Percentiles rank a stretch among this genome's conserved stretches.
Conservation (phyloP, 2,888 invertebrate species). For the Carpatolechia fugitivella region DNA sequence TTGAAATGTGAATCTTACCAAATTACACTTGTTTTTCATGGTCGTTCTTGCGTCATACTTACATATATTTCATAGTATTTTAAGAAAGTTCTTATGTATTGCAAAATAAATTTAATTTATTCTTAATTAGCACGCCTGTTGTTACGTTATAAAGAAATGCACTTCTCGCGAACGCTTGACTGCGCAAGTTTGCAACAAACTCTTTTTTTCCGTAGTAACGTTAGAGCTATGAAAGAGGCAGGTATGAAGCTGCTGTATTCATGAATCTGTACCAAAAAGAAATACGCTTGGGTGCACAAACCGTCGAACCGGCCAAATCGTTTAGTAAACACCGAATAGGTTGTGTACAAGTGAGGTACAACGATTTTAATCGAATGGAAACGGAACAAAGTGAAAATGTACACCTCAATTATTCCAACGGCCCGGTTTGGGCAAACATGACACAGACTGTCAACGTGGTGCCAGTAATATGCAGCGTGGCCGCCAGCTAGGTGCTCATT, state of each 20-base stretch:
- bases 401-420: conserved; percentile 78
- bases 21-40: too few species aligned
- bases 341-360: conserved; percentile 74
- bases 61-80: too few species aligned
- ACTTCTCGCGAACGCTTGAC: not conserved
- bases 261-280: conserved; percentile 43
- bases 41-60: too few species aligned
- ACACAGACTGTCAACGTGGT: conserved; percentile 54
- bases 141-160: not conserved
- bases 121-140: not conserved
- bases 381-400: conserved; percentile 79
- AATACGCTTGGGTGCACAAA: conserved; percentile 54
- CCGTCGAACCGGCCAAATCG: conserved; percentile 76
- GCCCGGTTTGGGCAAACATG: conserved; percentile 62
- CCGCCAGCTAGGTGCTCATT: conserved; percentile 6
- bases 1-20: too few species aligned
- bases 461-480: conserved; percentile 29
- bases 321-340: conserved; percentile 78
- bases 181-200: not conserved
- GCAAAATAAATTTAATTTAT: too few species aligned
- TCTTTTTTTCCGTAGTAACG: not conserved
- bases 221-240: not conserved
- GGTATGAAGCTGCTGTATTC: not conserved
- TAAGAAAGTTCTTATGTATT: too few species aligned
- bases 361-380: conserved; percentile 79